Percentiles rank a stretch among this genome's conserved stretches.
phyloP scores from a whole-genome alignment of 1,140 invertebrate species.

The Zaprionus camerounensis region DNA sequence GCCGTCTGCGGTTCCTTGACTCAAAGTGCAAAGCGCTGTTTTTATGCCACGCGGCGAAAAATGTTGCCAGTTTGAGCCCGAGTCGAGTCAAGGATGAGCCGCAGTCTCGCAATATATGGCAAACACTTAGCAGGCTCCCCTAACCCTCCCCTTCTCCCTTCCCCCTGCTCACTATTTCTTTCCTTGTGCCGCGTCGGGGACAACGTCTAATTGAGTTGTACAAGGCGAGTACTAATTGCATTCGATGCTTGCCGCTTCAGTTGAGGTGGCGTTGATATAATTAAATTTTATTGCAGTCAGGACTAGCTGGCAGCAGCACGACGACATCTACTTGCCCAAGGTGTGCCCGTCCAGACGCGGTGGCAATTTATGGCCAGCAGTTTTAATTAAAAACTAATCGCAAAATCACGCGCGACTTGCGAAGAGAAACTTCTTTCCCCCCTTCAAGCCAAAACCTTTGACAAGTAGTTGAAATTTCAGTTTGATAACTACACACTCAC shows the following conservation, averaged over 20 bases:
- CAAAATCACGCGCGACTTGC: slow-evolving; percentile 18
- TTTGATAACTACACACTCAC: not conserved
- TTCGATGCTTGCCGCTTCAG: slow-evolving; percentile 80
- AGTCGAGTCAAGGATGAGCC: slow-evolving; percentile 42
- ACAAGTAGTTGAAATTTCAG: not conserved
- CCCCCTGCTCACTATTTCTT: not conserved
- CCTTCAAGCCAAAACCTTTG: too few relatives aligned
- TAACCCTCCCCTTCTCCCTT: too few relatives aligned
- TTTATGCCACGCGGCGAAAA: slow-evolving; percentile 27
- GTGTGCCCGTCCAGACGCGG: slow-evolving; percentile 31
- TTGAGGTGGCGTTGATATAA: slow-evolving; percentile 71
- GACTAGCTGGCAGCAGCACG: not conserved
- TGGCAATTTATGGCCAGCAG: slow-evolving; percentile 23
- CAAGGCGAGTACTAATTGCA: slow-evolving; percentile 82
- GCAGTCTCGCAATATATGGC: slow-evolving; percentile 58
- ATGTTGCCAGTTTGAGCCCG: slow-evolving; percentile 17
- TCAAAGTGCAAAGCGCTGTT: slow-evolving; percentile 78
- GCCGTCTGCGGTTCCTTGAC: slow-evolving; percentile 75
- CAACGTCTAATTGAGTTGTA: slow-evolving; percentile 81
- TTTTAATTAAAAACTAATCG: slow-evolving; percentile 53
- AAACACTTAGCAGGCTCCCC: slow-evolving; percentile 41
- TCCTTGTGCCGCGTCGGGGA: not conserved
- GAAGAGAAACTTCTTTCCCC: not conserved
- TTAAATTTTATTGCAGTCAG: slow-evolving; percentile 67
- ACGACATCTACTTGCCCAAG: slow-evolving; percentile 34